A percentile compares a stretch with the other conserved stretches of the same genome.
Evolutionary conservation across 2,797 vertebrate genomes (phyloP).

Genomic region (Smutsia temminckii): DNA sequence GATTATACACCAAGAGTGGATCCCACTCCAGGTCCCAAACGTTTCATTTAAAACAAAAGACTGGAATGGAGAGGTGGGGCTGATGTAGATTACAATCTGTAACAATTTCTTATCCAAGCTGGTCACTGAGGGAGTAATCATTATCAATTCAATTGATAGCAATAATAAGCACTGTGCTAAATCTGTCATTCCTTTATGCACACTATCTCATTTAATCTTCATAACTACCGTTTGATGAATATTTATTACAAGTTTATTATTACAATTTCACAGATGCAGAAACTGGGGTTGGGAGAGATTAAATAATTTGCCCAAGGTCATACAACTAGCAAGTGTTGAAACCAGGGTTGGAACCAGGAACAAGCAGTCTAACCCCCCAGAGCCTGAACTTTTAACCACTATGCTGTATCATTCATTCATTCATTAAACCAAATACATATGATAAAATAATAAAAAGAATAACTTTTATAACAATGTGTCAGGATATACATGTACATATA

Average conservation of each 20-base stretch:
- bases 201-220: background rate
- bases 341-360: background rate
- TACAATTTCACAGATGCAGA: background rate
- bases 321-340: background rate
- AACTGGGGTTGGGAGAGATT: background rate
- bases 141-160: background rate
- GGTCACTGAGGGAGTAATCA: background rate
- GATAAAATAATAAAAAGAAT: background rate
- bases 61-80: rapidly evolving
- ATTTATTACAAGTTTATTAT: background rate
- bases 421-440: conserved; percentile 16
- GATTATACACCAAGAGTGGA: background rate
- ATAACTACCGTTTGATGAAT: background rate
- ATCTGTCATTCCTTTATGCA: background rate
- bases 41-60: background rate
- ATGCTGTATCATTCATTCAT: background rate
- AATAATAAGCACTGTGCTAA: background rate
- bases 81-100: background rate
- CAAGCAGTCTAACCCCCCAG: background rate
- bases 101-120: background rate
- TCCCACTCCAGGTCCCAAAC: background rate
- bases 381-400: background rate
- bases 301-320: background rate
- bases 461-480: background rate
- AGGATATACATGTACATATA: background rate